Base-by-base conservation (phyloP, 2,797 vertebrate genomes). In the Amblyraja radiata region DNA sequence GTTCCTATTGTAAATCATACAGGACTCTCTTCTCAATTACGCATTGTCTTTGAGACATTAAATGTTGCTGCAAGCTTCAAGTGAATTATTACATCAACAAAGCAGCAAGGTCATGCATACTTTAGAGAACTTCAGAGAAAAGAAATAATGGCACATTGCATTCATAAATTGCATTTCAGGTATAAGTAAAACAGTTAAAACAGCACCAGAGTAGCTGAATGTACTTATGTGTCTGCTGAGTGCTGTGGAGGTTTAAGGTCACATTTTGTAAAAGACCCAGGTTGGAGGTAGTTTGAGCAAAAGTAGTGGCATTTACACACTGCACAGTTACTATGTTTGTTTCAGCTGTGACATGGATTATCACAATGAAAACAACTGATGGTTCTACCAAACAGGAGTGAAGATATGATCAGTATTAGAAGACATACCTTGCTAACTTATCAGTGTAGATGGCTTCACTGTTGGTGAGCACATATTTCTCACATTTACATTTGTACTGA, bases 41-140 rank as follows among this genome's bases (percentile, higher is more conserved):
- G 23, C 25, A 76, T 58, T 54, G 39, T 92, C 90, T 58, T 46
- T 74, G 90, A 76, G 73, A 74, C 23, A 92, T 76, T 92, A 73
- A 91, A 90, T 71, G 36, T 32, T 91, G 68, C 23, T 16, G 71
- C 39, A 46, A 23, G 71, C 25, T 91, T 46, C 21, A 54, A 65
- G 32, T 88, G 61, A 32, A 91, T 2, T 54, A 28, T 91, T 54
- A 46, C 36, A 8, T 73, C 23, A 36, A 54, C 25, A 28, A 73
- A 6, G 36, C 80, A 84, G 21, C 21, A 84, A 74, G 90, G 68
- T 73, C 8, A 25, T 11, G 39, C 46, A 54, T 54, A 65, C 23
- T 36, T 65, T 3, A 74, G 74, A 36, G 36, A 65, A 88, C 11
- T 61, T 84, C 11, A 61, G 81, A 88, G 61, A 65, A 88, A 83